Percentiles rank a stretch among this genome's conserved stretches.
phyloP scores from a whole-genome alignment of 1,140 invertebrate species.

The Drosophila subpulchrella region DNA sequence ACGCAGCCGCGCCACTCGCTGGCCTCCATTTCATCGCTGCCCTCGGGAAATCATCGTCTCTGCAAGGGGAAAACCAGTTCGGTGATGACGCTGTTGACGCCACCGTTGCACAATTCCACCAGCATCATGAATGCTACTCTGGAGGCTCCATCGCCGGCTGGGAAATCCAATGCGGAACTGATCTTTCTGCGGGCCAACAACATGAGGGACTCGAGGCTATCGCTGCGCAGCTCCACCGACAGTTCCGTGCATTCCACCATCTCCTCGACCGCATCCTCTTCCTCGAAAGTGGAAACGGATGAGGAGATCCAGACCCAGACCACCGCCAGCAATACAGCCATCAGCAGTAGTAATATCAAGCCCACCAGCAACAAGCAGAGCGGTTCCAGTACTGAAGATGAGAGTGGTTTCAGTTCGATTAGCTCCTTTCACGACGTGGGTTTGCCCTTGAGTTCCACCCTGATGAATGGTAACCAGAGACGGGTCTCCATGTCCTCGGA shows the following conservation, averaged over 20 bases:
- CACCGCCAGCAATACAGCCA: conserved; percentile 43
- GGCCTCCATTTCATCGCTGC: conserved; percentile 19
- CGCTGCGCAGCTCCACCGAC: conserved; percentile 81
- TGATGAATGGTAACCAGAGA: conserved; percentile 56
- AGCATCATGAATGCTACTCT: conserved; percentile 48
- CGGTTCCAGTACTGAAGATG: conserved; percentile 87
- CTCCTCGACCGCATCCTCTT: conserved; percentile 75
- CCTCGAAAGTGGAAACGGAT: conserved; percentile 81
- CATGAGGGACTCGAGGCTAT: conserved; percentile 78
- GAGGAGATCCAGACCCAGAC: conserved; percentile 59
- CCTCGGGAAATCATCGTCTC: conserved; percentile 48
- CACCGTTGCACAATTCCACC: conserved; percentile 65
- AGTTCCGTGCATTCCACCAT: conserved; percentile 84
- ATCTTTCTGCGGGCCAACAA: conserved; percentile 75
- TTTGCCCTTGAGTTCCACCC: conserved; percentile 85
- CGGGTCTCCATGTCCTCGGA: conserved; percentile 59
- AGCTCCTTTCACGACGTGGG: conserved; percentile 92
- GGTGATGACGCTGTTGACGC: conserved; percentile 45
- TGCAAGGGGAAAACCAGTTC: conserved; percentile 56
- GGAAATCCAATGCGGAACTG: conserved; percentile 62
- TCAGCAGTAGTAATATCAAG: conserved; percentile 41
- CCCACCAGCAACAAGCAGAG: conserved; percentile 42
- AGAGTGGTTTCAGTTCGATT: conserved; percentile 93
- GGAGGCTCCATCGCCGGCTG: conserved; percentile 26
- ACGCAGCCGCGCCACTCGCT: conserved; percentile 78